phyloP scores from a whole-genome alignment of 1,140 invertebrate species.

The Calliopsis andreniformis region DNA sequence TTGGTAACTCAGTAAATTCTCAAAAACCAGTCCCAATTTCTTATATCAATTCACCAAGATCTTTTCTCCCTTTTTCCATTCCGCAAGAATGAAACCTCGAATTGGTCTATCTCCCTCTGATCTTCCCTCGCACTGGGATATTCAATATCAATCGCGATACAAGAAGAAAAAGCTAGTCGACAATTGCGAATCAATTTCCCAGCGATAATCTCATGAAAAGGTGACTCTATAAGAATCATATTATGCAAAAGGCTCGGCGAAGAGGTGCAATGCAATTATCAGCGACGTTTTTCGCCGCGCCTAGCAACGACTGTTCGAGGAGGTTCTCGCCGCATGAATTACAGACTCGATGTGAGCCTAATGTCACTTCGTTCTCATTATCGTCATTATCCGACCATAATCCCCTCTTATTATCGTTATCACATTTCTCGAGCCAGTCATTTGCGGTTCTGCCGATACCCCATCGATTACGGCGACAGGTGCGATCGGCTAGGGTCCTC shows the following conservation, averaged over 20 bases:
- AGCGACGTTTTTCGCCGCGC: background rate
- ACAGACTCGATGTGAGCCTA: background rate
- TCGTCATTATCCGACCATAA: background rate
- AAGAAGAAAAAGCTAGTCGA: too few species aligned
- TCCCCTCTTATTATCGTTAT: slow-evolving; percentile 21
- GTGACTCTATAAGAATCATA: background rate
- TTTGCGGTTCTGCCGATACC: background rate
- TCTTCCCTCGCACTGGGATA: too few species aligned
- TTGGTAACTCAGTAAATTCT: too few species aligned
- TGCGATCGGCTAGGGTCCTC: slow-evolving; percentile 7
- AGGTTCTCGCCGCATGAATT: background rate
- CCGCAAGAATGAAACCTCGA: too few species aligned
- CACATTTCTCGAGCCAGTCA: slow-evolving; percentile 1
- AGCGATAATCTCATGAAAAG: background rate
- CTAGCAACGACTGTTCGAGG: background rate
- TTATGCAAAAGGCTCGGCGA: background rate
- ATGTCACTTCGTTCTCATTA: slow-evolving; percentile 16
- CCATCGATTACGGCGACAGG: slow-evolving; percentile 21
- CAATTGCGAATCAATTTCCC: background rate
- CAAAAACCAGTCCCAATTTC: too few species aligned
- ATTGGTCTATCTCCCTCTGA: too few species aligned
- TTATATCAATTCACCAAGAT: too few species aligned
- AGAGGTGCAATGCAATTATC: background rate
- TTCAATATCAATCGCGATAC: too few species aligned
- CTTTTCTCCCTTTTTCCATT: too few species aligned